Base-by-base conservation (phyloP, 1,140 invertebrate species). In the Trachymyrmex septentrionalis region DNA sequence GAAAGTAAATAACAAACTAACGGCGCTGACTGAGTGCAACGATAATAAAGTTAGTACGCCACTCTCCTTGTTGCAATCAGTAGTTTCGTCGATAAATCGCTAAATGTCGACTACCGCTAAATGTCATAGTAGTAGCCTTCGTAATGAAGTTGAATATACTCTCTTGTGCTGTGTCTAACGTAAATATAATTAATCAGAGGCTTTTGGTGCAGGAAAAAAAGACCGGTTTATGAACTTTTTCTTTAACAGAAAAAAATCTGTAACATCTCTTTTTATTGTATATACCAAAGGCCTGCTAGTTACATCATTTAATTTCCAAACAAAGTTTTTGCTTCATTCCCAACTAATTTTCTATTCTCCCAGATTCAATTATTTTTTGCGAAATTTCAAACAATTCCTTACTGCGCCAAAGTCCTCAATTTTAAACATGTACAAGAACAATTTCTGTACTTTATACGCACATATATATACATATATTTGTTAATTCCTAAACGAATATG, bases 141-240 rank as follows among this genome's bases (percentile, higher is more conserved):
- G 63, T 86, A 86, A 81, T n/a, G 9, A 84, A 67, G 72, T 69
- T 82, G 21, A 76, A 73, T 90, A 84, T 67, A 84, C 76, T 77
- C 88, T 81, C 88, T 81, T 16, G 73, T 77, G 86, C 61, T 78
- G 55, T 87, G 30, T 87, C 55, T 50, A 50, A 71, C 24, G 64
- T 77, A 72, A 69, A 81, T 59, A 86, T 67, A 55, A 78, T 61
- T n/a, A 61, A 67, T 69, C 57, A 21, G 16, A 10, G n/a, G 38
- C 5, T 81, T 81, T 38, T 21, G 24, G 55, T 38, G 24, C 44
- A 27, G 19, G 24, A 19, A 19, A 30, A 66, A 44, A 59, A 53
- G 21, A 24, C 5, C n/a, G 14, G 12, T 34, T 67, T 34, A 27
- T 14, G 30, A 66, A 34, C 7, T 24, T 69, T 24, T 57, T 30